Percentiles rank a stretch among this genome's conserved stretches.
These are phyloP conservation scores for Cydia pomonella DNA, from an alignment of 1,140 invertebrate species.

Conservation along the genomic window DNA sequence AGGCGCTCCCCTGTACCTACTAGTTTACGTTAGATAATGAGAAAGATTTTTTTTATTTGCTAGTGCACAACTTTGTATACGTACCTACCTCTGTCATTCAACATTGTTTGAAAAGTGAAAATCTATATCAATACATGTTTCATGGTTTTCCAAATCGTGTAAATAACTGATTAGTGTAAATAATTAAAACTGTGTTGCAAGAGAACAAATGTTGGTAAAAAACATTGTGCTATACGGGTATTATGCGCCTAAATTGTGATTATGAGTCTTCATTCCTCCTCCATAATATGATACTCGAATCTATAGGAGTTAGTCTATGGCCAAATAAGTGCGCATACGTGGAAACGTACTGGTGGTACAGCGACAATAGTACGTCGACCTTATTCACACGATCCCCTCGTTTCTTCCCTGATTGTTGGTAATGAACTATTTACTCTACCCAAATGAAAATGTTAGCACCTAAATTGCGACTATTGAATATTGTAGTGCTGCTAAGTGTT, in stretches of 20 bases:
- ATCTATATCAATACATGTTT: too few relatives aligned
- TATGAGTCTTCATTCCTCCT: not conserved
- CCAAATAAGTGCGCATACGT: conserved; percentile 42
- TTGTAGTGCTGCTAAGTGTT: conserved; percentile 21
- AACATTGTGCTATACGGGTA: too few relatives aligned
- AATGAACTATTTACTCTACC: conserved; percentile 53
- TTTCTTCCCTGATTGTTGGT: conserved; percentile 61
- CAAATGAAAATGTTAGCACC: conserved; percentile 35
- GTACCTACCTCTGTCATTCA: too few relatives aligned
- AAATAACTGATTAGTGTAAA: too few relatives aligned
- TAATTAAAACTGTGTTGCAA: too few relatives aligned
- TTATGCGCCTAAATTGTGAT: too few relatives aligned
- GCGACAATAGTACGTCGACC: conserved; percentile 71
- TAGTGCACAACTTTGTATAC: too few relatives aligned
- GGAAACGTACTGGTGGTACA: conserved; percentile 59
- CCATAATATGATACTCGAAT: not conserved
- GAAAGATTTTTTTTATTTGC: not conserved
- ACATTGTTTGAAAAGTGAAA: too few relatives aligned
- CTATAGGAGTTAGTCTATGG: conserved; percentile 20
- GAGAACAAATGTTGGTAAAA: too few relatives aligned
- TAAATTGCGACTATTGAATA: conserved; percentile 22
- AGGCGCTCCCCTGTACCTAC: too few relatives aligned
- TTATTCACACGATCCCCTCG: conserved; percentile 70
- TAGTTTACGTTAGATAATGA: not conserved
- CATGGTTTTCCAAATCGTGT: too few relatives aligned